Evolutionary conservation across 1,140 invertebrate species (phyloP), one percentile per base, ranked within the genome.

Genomic region (Polypedilum vanderplanki): DNA sequence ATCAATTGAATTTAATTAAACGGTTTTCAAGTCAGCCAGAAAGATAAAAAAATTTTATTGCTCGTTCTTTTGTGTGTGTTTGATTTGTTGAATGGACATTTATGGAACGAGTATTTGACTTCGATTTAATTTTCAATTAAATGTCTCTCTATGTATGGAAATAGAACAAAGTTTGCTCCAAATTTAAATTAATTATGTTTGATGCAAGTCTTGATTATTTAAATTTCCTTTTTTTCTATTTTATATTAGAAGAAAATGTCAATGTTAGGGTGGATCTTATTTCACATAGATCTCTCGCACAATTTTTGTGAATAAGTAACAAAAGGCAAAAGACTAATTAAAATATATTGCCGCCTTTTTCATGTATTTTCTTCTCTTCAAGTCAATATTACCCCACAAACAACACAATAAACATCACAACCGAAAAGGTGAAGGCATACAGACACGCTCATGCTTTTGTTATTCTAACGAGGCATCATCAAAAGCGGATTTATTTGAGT

Each of bases 1-100:
- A 57, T 57, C 46, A 57, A 57, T 57, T 57, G 46, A 57, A 57
- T 57, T 57, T 57, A 57, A 57, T 57, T 57, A 57, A 57, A 57
- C n/a, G 12, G 12, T 57, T 57, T 57, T 57, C 3, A 57, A 57
- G 46, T 15, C 9, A 46, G 41, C 41, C 41, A 57, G n/a, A 57
- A 57, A 12, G 15, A 9, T n/a, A 46, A 46, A 46, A 46, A 46
- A 46, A 15, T 15, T 57, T 57, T n/a, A 57, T 57, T 57, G 12
- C 46, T 57, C 46, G 46, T 12, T 57, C 46, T 57, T n/a, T n/a
- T 57, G 12, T 57, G 12, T 57, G 12, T n/a, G n/a, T 57, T 57
- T 57, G 46, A 57, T 57, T 57, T 57, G 46, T 57, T 57, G 46
- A 57, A n/a, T 57, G 46, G 46, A 57, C 46, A 57, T 57, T 57